Percentiles rank a stretch among this genome's conserved stretches.
Conservation (phyloP, 2,888 invertebrate species). For the Andrena chrysosceles region DNA sequence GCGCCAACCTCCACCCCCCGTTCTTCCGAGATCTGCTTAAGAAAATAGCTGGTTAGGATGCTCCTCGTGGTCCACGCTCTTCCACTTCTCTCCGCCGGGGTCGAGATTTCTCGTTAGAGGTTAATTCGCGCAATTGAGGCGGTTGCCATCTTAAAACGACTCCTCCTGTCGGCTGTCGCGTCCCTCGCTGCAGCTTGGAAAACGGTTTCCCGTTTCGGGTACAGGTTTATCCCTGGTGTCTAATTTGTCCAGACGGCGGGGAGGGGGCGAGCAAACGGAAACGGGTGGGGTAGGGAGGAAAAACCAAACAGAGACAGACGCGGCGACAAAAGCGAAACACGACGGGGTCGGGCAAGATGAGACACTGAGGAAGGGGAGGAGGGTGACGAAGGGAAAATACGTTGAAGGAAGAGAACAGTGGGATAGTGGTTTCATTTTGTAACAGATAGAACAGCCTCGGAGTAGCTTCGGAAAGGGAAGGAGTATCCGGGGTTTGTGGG, state of each 20-base stretch:
- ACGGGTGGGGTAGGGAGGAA: constrained; percentile 20
- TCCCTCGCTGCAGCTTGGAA: constrained; percentile 32
- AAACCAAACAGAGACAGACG: constrained; percentile 21
- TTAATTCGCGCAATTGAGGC: constrained; percentile 76
- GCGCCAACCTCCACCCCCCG: background rate
- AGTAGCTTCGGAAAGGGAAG: background rate
- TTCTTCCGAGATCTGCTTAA: constrained; percentile 37
- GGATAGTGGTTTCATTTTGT: constrained; percentile 7
- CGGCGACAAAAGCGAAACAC: constrained; percentile 15
- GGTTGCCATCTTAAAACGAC: constrained; percentile 74
- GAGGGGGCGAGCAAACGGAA: constrained; percentile 32
- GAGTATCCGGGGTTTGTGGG: background rate
- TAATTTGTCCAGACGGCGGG: constrained; percentile 48
- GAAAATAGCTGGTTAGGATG: constrained; percentile 57
- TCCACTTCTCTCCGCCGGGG: constrained; percentile 56
- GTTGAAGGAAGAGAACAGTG: background rate
- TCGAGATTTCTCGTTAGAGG: constrained; percentile 76
- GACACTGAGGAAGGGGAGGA: background rate
- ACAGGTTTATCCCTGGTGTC: constrained; percentile 42
- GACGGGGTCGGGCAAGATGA: constrained; percentile 9
- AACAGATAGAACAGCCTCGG: background rate
- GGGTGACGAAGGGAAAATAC: background rate
- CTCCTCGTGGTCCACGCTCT: constrained; percentile 52
- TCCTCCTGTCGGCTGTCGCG: constrained; percentile 18
- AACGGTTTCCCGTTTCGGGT: constrained; percentile 67